Base-by-base conservation (phyloP, 2,113 vertebrate genomes). In the Danionella cerebrum region DNA sequence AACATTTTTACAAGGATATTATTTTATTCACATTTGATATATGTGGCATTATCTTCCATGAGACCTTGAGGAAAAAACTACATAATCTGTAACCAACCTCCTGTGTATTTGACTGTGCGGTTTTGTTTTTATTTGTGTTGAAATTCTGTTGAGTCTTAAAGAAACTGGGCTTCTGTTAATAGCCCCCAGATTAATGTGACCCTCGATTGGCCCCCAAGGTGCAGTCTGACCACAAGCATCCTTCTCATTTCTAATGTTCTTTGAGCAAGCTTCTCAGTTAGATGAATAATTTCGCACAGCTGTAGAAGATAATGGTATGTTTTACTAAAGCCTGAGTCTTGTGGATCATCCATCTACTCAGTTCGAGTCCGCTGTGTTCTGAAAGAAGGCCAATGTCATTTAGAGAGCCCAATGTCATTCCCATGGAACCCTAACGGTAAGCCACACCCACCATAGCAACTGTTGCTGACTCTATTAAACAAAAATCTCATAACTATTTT, bases 241-340 rank as follows among this genome's bases (percentile, higher is more conserved):
- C 74, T 65, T 64, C 63, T 50, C 14, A n/a, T n/a, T n/a, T n/a
- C n/a, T n/a, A n/a, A n/a, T n/a, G n/a, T n/a, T n/a, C n/a, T n/a
- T n/a, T n/a, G n/a, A n/a, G n/a, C n/a, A n/a, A n/a, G n/a, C n/a
- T n/a, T n/a, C n/a, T n/a, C n/a, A n/a, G n/a, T n/a, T n/a, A n/a
- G n/a, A n/a, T n/a, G n/a, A n/a, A n/a, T n/a, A n/a, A n/a, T n/a
- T n/a, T n/a, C n/a, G n/a, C n/a, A n/a, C n/a, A n/a, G n/a, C 11
- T 1, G 7, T 24, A 21, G 35, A 67, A 27, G 16, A 60, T 47
- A 67, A 13, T 42, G 29, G 22, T 6, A 14, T 64, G 60, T 48
- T 39, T 79, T 64, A 71, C 22, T 51, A 54, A 67, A 72, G 10
- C 59, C 69, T 81, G 75, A 84, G 79, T 87, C 84, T 83, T 84